Base-by-base conservation (phyloP, 2,797 vertebrate species). In the Phaenicophaeus curvirostris region DNA sequence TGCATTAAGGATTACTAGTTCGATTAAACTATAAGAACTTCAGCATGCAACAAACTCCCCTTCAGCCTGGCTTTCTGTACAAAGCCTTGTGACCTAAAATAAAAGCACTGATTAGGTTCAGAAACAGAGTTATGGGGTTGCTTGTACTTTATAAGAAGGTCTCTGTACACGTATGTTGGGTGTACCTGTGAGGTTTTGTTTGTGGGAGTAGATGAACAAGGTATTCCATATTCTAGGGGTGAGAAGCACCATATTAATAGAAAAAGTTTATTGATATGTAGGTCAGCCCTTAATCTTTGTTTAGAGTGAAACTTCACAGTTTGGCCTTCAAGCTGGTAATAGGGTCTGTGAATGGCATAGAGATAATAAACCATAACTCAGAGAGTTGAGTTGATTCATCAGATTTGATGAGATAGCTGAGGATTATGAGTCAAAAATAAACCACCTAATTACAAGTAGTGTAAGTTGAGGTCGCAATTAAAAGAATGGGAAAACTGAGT, bases 351-450 rank as follows among this genome's bases (percentile, higher is more conserved):
- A 86, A 63, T 48, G 86, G 23, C 24, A 9, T 44, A 67, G 31
- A 28, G 71, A 63, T 31, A 55, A 39, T 66, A 83, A 76, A 67
- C 0, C 1, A 2, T 88, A 48, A 51, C n/a, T 93, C 24, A 83
- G 12, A 37, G n/a, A n/a, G 8, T 30, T 33, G 25, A 51, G 16
- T 30, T 48, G 10, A 66, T 76, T 82, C 4, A 62, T 79, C 7
- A n/a, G 21, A 30, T 81, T 88, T 90, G 35, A 71, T 61, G 35
- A 90, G 71, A 71, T 33, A 68, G 54, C 23, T 90, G 77, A 86
- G 21, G 55, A 55, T 91, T 83, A 73, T 17, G 7, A 76, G 30
- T 85, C 30, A 90, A 77, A 95, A 94, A 90, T 93, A 83, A 90
- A 59, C 42, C 6, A 61, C 35, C 30, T 86, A 86, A 92, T 90